phyloP scores from a whole-genome alignment of 2,113 vertebrate species.

The Sturnira hondurensis region DNA sequence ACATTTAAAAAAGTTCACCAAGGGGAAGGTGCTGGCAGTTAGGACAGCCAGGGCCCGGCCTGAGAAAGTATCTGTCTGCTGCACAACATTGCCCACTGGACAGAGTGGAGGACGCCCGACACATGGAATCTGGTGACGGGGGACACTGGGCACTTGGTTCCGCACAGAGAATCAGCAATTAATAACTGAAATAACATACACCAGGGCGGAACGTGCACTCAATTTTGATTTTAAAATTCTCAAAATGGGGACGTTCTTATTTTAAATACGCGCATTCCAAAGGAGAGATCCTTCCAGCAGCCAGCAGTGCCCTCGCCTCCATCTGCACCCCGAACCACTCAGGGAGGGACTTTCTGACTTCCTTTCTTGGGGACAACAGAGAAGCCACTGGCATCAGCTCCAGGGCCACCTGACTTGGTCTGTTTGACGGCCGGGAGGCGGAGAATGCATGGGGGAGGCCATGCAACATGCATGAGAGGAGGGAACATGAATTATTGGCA shows the following conservation, averaged over 20 bases:
- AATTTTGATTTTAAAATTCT: constrained; percentile 53
- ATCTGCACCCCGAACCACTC: background rate
- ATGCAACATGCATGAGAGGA: accelerated
- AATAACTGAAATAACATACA: background rate
- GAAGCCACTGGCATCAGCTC: background rate
- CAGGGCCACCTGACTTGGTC: background rate
- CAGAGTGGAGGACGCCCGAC: background rate
- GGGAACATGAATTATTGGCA: background rate
- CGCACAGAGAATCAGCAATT: background rate
- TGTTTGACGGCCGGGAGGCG: background rate
- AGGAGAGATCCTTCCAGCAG: constrained; percentile 25
- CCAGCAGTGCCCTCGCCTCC: background rate
- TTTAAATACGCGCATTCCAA: background rate
- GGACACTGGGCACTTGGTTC: background rate
- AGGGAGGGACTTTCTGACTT: background rate
- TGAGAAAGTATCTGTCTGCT: background rate
- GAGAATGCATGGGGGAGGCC: background rate
- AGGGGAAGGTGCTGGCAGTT: background rate
- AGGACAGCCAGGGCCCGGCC: background rate
- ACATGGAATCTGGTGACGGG: background rate
- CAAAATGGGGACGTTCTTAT: constrained; percentile 41
- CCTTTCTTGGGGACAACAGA: constrained; percentile 36
- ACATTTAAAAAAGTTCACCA: background rate
- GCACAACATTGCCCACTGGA: background rate
- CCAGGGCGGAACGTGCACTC: background rate